phyloP scores from a whole-genome alignment of 2,888 invertebrate species.

The Rutpela maculata region DNA sequence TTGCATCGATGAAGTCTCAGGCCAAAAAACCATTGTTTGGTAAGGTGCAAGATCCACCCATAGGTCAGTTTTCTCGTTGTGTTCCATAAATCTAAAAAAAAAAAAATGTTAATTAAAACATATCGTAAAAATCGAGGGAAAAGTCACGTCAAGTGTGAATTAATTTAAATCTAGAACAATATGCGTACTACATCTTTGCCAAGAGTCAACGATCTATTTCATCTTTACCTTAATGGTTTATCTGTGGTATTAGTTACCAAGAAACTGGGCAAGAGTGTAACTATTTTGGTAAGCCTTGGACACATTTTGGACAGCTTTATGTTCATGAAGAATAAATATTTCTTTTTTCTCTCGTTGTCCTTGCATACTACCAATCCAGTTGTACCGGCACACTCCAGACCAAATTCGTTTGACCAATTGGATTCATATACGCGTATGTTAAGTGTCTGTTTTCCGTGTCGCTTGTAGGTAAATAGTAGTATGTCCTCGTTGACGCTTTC shows the following conservation, averaged over 20 bases:
- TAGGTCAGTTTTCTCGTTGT: conserved; percentile 88
- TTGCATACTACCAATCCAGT: conserved; percentile 85
- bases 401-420: conserved; percentile 80
- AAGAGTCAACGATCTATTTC: too few species aligned
- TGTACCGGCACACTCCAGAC: conserved; percentile 83
- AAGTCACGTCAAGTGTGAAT: background rate
- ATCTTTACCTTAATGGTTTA: conserved; percentile 71
- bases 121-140: background rate
- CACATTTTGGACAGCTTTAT: conserved; percentile 83
- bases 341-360: conserved; percentile 82
- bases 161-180: background rate
- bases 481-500: conserved; percentile 79
- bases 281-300: conserved; percentile 85
- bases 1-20: conserved; percentile 86
- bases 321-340: conserved; percentile 84
- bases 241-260: conserved; percentile 84
- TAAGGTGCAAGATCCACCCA: conserved; percentile 86
- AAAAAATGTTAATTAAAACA: too few species aligned
- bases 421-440: conserved; percentile 79
- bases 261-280: conserved; percentile 87
- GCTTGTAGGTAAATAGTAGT: conserved; percentile 81
- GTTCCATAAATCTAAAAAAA: conserved; percentile 85
- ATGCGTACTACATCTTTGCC: too few species aligned
- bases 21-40: conserved; percentile 87
- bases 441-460: conserved; percentile 75